These are phyloP conservation scores for Reticulitermes lucifugus DNA, from an alignment of 2,888 invertebrate genomes.

Conservation along the genomic window DNA sequence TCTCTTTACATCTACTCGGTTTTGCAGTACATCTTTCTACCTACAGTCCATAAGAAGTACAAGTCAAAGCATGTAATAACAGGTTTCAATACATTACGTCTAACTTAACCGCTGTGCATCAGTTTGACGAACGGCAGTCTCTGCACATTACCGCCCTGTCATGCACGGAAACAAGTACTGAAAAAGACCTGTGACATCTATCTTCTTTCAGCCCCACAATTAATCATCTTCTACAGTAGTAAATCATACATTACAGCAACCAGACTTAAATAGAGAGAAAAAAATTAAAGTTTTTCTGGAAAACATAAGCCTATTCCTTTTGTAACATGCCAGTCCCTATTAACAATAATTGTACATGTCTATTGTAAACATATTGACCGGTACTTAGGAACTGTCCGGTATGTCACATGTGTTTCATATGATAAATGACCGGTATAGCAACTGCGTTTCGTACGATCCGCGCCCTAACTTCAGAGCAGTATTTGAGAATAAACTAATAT, in stretches of 20 bases:
- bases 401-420: too few species aligned
- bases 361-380: too few species aligned
- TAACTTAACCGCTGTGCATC: background rate
- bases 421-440: too few species aligned
- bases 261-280: background rate
- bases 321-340: too few species aligned
- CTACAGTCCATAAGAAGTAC: background rate
- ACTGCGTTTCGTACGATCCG: too few species aligned
- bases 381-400: too few species aligned
- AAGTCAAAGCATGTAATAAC: slow-evolving; percentile 3
- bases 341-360: too few species aligned
- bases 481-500: too few species aligned
- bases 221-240: slow-evolving; percentile 25
- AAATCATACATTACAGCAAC: background rate
- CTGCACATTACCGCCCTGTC: background rate
- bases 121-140: slow-evolving; percentile 1
- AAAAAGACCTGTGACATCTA: background rate
- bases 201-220: slow-evolving; percentile 27
- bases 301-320: background rate
- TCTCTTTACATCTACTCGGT: too few species aligned
- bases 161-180: background rate
- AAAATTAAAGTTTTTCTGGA: background rate
- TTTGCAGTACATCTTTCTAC: too few species aligned
- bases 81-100: background rate
- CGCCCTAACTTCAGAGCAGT: too few species aligned